Evolutionary conservation across 2,888 invertebrate species (phyloP).

Genomic region (Dilophus febrilis): DNA sequence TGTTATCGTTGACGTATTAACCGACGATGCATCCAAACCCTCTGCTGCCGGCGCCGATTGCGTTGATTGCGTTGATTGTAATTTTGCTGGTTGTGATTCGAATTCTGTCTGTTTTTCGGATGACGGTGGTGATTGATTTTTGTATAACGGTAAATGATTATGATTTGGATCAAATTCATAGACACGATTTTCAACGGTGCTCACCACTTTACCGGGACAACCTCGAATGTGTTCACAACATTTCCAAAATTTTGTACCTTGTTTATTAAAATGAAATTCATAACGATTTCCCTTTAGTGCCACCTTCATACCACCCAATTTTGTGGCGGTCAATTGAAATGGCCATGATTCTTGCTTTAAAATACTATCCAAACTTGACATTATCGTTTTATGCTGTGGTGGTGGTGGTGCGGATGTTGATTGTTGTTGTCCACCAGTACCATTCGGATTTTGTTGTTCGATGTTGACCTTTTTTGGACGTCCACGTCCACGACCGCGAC

Average conservation of each 20-base stretch:
- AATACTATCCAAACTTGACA: no score
- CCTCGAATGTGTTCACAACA: background rate
- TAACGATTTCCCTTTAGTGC: slow-evolving; percentile 5
- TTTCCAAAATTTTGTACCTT: slow-evolving; percentile 7
- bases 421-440: no score
- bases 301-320: slow-evolving; percentile 10
- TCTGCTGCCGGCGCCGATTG: no score
- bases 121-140: no score
- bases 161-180: background rate
- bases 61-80: no score
- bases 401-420: no score
- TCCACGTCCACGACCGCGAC: slow-evolving; percentile 2
- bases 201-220: background rate
- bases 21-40: no score
- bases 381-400: no score
- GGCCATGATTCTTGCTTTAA: slow-evolving; percentile 3
- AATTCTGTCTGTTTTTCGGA: no score
- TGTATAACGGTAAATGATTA: no score
- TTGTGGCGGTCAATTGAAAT: slow-evolving; percentile 7
- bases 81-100: no score
- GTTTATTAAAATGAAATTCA: slow-evolving; percentile 7
- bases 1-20: no score
- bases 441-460: background rate
- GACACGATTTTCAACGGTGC: background rate
- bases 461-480: background rate